Evolutionary conservation across 2,888 invertebrate genomes (phyloP), one percentile per base, ranked within the genome.

Genomic region (Euplagia quadripunctaria): DNA sequence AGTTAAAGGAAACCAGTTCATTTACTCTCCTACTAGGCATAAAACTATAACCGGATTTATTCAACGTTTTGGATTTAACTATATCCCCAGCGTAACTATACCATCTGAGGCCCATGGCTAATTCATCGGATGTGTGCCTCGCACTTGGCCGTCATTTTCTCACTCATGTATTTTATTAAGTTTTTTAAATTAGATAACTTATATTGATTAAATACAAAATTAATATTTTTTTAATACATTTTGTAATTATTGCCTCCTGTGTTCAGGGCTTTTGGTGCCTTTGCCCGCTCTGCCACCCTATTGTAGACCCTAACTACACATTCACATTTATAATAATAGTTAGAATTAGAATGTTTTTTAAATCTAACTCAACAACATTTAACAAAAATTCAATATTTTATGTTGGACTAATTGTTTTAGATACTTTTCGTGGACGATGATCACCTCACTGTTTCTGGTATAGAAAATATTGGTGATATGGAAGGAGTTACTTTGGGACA

Each of bases 381-480:
- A 46, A 42, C 12, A 12, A 42, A 46, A 11, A n/a, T 4, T n/a
- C 16, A 14, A 49, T 8, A 1, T 43, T 66, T 55, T 6, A 55
- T 42, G 8, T 31, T 61, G 31, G 31, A 61, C 61, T 7, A 4
- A 7, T 41, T 68, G 66, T 86, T 89, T 71, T 78, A 94, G 91
- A 93, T 96, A 70, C 64, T 94, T 41, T 76, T 96, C 51, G 85
- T 96, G 75, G 96, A 96, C 76, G 96, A 96, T 81, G 97, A 97
- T 81, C 91, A 94, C 74, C 87, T 91, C 0, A 87, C 94, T 5
- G 87, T 96, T 1, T 87, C 91, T 31, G 96, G 96, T 0, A 86
- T 91, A 31, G 87, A 91, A n/a, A 90, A 88, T 49, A 85, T 97
- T 43, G 80, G 96, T 49, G 97, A 97, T 85, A 86, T 97, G 76